Evolutionary conservation across 2,113 vertebrate species (phyloP), one percentile per base, ranked within the genome.

Genomic region (Brachyhypopomus gauderio): DNA sequence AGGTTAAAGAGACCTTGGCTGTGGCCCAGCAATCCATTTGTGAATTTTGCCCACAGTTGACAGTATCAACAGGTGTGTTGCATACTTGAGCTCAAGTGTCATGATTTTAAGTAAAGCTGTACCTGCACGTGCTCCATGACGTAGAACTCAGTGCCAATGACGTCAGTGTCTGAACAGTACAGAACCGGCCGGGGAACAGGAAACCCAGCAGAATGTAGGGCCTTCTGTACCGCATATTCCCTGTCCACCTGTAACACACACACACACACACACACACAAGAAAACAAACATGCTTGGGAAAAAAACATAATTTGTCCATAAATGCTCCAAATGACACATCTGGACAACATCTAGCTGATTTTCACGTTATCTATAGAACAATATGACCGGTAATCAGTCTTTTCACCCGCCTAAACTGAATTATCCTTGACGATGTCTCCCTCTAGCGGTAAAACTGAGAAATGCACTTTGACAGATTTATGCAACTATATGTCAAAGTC

Each of bases 101-200:
- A 25, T 72, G 16, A 71, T 36, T 11, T 25, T 8, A 63, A 14
- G 12, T n/a, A 5, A 19, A 55, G 12, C 1, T 17, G 19, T 25
- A 97, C 97, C 93, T 93, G 89, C 19, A 98, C 92, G 74, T 96
- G 95, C 58, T 96, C 93, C 97, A 98, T 98, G 48, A 98, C 17
- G 73, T 98, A 98, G 86, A 99, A 99, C 75, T 98, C 95, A 0
- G 96, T 96, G 83, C 96, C 97, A 38, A 97, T 96, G 80, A 98
- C 3, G 27, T 94, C 92, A 25, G 76, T 3, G 0, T 98, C 95
- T 3, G 82, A 80, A 82, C 96, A 97, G 75, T 95, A 94, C 55
- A 98, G 62, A 5, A 98, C 83, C 0, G 96, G 95, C 88, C 93
- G 90, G 62, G 97, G 95, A 45, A 98, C 96, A 0, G 96, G 96